Evolutionary conservation across 2,113 vertebrate species (phyloP).

Genomic region (Dicentrarchus labrax): DNA sequence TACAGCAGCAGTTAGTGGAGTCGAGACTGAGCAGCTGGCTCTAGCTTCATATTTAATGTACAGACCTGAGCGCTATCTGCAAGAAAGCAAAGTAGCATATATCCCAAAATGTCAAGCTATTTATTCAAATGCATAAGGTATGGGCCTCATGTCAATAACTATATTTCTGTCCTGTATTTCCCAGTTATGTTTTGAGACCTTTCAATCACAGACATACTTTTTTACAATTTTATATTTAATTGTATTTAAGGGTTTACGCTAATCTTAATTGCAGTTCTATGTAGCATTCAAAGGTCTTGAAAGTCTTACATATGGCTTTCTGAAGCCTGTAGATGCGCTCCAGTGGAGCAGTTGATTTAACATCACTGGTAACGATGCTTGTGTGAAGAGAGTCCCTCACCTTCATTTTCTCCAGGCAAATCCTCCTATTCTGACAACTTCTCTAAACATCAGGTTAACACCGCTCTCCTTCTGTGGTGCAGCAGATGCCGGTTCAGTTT

Average conservation of each 20-base stretch:
- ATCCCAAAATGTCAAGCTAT: too few species aligned
- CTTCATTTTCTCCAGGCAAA: conserved; percentile 16
- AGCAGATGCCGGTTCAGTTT: conserved; percentile 1
- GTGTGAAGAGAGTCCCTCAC: neutral
- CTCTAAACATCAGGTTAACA: neutral
- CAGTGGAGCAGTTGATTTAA: conserved; percentile 58
- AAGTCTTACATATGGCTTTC: conserved; percentile 22
- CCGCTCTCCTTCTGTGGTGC: neutral
- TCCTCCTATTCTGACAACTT: neutral
- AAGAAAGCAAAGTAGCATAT: too few species aligned
- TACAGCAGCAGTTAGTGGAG: too few species aligned
- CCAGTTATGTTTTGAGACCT: neutral
- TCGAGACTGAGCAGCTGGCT: too few species aligned
- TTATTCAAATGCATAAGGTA: neutral
- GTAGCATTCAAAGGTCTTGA: conserved; percentile 34
- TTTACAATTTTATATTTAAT: conserved; percentile 8
- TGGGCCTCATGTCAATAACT: neutral
- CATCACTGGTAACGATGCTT: conserved; percentile 3
- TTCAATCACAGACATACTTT: neutral
- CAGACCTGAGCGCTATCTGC: too few species aligned
- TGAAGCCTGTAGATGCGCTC: conserved; percentile 44
- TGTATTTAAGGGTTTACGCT: conserved; percentile 42
- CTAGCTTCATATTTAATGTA: too few species aligned
- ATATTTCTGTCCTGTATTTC: neutral
- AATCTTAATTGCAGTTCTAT: conserved; percentile 62